Evolutionary conservation across 2,113 vertebrate species (phyloP), one percentile per base, ranked within the genome.

Genomic region (Corythornis cristatus): DNA sequence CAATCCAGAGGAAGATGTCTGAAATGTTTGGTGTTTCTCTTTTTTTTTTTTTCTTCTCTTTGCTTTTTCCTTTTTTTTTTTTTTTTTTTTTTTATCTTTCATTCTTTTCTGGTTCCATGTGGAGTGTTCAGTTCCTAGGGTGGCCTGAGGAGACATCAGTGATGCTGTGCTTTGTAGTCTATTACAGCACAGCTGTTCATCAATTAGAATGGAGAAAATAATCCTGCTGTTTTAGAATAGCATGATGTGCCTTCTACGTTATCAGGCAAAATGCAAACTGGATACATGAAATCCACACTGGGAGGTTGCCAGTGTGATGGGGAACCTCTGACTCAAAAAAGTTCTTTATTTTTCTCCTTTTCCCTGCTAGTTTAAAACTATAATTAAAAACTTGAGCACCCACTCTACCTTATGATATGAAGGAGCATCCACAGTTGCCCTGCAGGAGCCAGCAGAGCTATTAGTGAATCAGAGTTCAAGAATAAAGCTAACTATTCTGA

Each of bases 101-200:
- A 84, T 96, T 95, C 74, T 96, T 79, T 88, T 70, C 21, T 90
- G 37, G 90, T 72, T 96, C 96, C 95, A 97, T n/a, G 73, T 86
- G 94, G 97, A 96, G 96, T 62, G 74, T 91, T 96, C 83, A 56
- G 95, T 96, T 96, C 78, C 74, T 96, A 89, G 94, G 97, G 95
- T 92, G 96, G 98, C 96, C 97, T 93, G 79, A 97, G 96, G 97
- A 97, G 96, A 96, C 97, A 97, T 94, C 96, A 95, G 91, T 77
- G 93, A 95, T 96, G 96, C 97, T 96, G 72, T 80, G 88, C 79
- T 64, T 90, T 91, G 95, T 82, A 96, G 97, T 92, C 97, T 94
- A 95, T 98, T 96, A 96, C 88, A 90, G 96, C 94, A 90, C 97
- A 97, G 97, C 96, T 97, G 97, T 96, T 96, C 96, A 84, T 96